These are phyloP conservation scores for Dione vanillae DNA, from an alignment of 2,888 invertebrate species.

Conservation along the genomic window DNA sequence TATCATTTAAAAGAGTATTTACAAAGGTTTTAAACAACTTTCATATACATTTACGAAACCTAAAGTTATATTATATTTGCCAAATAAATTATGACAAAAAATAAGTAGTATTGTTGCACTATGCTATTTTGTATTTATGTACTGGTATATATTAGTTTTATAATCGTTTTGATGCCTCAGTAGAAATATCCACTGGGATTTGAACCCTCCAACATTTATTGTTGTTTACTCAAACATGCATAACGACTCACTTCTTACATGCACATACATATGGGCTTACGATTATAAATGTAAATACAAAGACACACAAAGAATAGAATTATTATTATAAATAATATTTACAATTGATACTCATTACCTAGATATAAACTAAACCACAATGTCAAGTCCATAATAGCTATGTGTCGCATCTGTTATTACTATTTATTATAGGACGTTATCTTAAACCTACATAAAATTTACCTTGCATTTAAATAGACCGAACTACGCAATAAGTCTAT, in stretches of 20 bases:
- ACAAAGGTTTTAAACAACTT: not conserved
- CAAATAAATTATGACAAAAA: too few relatives aligned
- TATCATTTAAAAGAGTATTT: not conserved
- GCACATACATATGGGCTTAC: not conserved
- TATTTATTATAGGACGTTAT: constrained; percentile 28
- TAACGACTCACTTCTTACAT: not conserved
- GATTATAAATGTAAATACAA: not conserved
- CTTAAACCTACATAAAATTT: constrained; percentile 30
- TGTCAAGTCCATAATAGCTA: constrained; percentile 21
- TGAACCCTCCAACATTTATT: not conserved
- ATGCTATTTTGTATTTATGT: too few relatives aligned
- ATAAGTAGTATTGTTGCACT: too few relatives aligned
- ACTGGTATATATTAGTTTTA: not conserved
- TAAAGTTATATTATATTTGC: too few relatives aligned
- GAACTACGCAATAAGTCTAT: constrained; percentile 48
- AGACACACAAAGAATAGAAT: not conserved
- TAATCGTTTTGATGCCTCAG: not conserved
- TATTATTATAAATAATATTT: constrained; percentile 16
- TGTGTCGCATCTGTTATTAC: not conserved
- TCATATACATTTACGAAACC: not conserved
- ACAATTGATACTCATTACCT: constrained; percentile 5
- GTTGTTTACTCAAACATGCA: not conserved
- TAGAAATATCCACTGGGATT: not conserved
- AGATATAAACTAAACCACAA: constrained; percentile 25
- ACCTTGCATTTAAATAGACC: constrained; percentile 35